Evolutionary conservation across 2,113 vertebrate genomes (phyloP).

Genomic region (Nipponia nippon): DNA sequence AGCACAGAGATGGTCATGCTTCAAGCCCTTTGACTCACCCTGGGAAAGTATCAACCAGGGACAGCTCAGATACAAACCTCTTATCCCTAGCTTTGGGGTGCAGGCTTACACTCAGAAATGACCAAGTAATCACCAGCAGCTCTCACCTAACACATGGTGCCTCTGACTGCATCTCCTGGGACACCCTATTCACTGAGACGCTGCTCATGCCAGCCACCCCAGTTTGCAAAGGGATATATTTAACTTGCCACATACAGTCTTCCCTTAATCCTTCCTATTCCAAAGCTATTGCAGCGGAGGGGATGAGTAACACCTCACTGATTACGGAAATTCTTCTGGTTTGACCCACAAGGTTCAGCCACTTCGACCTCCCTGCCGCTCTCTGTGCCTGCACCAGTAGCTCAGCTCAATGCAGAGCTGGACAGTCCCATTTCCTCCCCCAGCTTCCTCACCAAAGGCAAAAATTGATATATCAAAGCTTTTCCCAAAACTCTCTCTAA

Average conservation of each 20-base stretch:
- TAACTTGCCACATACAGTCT: background rate
- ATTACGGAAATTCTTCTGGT: background rate
- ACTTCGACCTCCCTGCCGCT: background rate
- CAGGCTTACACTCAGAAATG: background rate
- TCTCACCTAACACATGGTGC: background rate
- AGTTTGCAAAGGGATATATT: background rate
- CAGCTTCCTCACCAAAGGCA: background rate
- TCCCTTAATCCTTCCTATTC: background rate
- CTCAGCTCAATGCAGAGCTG: background rate
- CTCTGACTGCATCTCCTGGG: background rate
- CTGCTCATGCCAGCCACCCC: background rate
- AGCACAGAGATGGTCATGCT: background rate
- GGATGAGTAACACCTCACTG: background rate
- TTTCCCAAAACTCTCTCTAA: background rate
- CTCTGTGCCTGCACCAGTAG: rapidly evolving
- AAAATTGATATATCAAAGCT: background rate
- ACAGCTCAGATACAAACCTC: background rate
- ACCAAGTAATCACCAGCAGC: background rate
- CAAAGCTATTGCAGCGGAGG: background rate
- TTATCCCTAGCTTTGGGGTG: too few species aligned
- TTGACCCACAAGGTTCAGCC: background rate
- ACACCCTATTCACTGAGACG: background rate
- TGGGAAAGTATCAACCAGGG: background rate
- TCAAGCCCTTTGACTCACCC: background rate
- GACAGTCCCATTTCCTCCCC: too few species aligned